Base-by-base conservation (phyloP, 1,140 invertebrate species). In the Macrobrachium rosenbergii region DNA sequence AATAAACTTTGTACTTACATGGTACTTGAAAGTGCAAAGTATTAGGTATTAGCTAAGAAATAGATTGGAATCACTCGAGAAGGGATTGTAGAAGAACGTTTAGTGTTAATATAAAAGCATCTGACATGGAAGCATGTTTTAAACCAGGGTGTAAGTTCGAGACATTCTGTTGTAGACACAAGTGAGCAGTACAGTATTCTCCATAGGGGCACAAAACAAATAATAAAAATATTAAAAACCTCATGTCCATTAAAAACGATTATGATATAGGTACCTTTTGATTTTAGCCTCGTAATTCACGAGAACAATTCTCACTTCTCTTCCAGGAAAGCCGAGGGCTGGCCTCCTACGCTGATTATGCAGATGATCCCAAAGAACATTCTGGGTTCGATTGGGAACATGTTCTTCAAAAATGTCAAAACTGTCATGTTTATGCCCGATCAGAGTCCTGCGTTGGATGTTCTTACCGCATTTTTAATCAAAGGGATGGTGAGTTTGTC, bases 391-490 rank as follows among this genome's bases (percentile, higher is more conserved):
- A 80, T 89, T 23, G 88, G 88, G 16, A 89, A 89, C 69, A 77
- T 83, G 23, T 89, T 80, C 75, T 89, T 89, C 88, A 89, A 87
- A 79, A 86, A 89, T 52, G 88, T 87, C 12, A 83, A 89, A 60
- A 89, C 88, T 17, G 88, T 89, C 45, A 87, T 89, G 83, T 89
- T 89, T 59, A 43, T 86, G 69, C 88, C 88, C n/a, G 88, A 89
- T 43, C 88, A 77, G 76, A 87, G 88, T 73, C 83, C 79, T 45
- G 88, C 88, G 8, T 80, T 89, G 45, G 85, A 84, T 28, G 80
- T 78, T 43, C 82, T 89, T 43, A 87, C 88, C 12, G 82, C 59
- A 45, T 83, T 87, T 28, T 78, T 89, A 52, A 67, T 87, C 45
- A 80, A 81, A 37, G 76, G 80, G 28, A 87, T 87, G 88, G 88